Percentiles rank a stretch among this genome's conserved stretches.
phyloP scores from a whole-genome alignment of 2,888 invertebrate species.

The Rhamphomyia laevipes region DNA sequence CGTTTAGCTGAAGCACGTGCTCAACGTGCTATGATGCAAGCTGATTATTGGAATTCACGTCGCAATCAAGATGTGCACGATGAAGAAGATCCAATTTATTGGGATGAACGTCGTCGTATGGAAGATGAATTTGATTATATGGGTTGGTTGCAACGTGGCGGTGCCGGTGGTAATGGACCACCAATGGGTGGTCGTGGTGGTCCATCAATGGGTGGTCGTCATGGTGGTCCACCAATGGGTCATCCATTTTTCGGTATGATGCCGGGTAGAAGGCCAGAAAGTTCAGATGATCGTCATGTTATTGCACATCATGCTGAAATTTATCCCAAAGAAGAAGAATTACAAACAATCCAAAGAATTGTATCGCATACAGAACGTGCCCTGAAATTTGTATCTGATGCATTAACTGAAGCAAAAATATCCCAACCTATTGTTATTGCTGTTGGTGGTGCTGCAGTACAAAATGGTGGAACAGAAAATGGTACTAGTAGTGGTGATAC shows the following conservation, averaged over 20 bases:
- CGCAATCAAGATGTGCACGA: slow-evolving; percentile 46
- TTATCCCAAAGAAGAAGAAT: slow-evolving; percentile 83
- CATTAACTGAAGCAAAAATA: slow-evolving; percentile 50
- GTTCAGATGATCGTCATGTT: slow-evolving; percentile 93
- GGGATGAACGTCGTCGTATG: slow-evolving; percentile 72
- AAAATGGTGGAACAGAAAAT: slow-evolving; percentile 14
- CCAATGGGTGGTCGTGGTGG: slow-evolving; percentile 26
- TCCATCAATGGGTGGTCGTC: slow-evolving; percentile 29
- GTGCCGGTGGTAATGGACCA: slow-evolving; percentile 31
- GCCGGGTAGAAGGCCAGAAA: slow-evolving; percentile 70
- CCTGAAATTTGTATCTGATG: slow-evolving; percentile 87
- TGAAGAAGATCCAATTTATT: slow-evolving; percentile 73
- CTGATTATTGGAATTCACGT: slow-evolving; percentile 54
- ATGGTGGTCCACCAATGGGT: slow-evolving; percentile 34
- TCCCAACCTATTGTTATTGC: neutral
- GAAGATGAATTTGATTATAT: slow-evolving; percentile 62
- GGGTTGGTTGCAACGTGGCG: slow-evolving; percentile 57
- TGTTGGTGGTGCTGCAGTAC: neutral
- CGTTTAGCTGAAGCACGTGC: slow-evolving; percentile 79
- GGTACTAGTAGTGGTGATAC: slow-evolving; percentile 34
- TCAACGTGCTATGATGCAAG: slow-evolving; percentile 60
- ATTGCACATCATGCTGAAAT: slow-evolving; percentile 86
- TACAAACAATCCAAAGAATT: slow-evolving; percentile 80
- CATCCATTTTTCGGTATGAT: slow-evolving; percentile 45
- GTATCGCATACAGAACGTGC: slow-evolving; percentile 90